Base-by-base conservation (phyloP, 2,888 invertebrate species). In the Lycophotia porphyrea region DNA sequence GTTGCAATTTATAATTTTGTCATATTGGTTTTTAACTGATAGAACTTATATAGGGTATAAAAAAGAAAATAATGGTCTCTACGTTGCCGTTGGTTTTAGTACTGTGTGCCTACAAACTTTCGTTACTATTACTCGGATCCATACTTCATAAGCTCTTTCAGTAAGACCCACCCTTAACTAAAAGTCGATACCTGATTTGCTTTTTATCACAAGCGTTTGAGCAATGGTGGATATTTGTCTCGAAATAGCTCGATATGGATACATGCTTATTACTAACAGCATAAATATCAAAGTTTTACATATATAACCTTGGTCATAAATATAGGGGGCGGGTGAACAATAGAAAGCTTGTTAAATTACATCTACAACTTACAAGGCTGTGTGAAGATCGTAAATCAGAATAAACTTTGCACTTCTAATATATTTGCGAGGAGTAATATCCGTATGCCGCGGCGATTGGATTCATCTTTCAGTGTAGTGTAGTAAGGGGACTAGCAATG, bases 151-250 rank as follows among this genome's bases (percentile, higher is more conserved):
- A 15, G 79, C 55, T 84, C 79, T 44, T 39, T 34, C 11, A 80
- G 71, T 77, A 73, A 70, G 80, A 83, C 27, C 71, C 11, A 72
- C 49, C 84, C 60, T 65, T 81, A 78, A 79, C 77, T 77, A 74
- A 65, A 65, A 81, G 55, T 71, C 71, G 77, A 86, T 86, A 80
- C 71, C 75, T 76, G 80, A 81, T 85, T 88, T 78, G 80, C 81
- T 87, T 88, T 87, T 89, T 84, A 88, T 87, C 86, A 84, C 80
- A 77, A 72, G 67, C 84, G 79, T 88, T 89, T 89, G 88, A 88
- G 86, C 87, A 88, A 88, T 87, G 80, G 81, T 68, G 82, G 76
- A 85, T 84, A 89, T 89, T 88, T 82, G 85, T 87, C 86, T 85
- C 69, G 75, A 81, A 89, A 80, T 82, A 81, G 74, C 77, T 69